These are phyloP conservation scores for Poicephalus gulielmi DNA, from an alignment of 2,113 vertebrate genomes.

Conservation along the genomic window DNA sequence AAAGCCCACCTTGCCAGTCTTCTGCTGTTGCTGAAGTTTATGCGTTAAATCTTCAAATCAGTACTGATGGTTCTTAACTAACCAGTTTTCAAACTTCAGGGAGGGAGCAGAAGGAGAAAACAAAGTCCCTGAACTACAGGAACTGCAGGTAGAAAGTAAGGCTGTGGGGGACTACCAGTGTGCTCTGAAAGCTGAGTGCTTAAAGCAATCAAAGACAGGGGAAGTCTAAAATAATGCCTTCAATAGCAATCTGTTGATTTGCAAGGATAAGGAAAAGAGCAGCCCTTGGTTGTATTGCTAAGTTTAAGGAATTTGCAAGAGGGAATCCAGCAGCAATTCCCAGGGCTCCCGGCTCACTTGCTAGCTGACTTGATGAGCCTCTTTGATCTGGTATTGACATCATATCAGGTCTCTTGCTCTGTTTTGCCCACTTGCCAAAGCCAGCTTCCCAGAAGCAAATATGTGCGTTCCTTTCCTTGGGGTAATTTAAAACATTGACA, in stretches of 20 bases:
- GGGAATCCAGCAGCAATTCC: constrained; percentile 68
- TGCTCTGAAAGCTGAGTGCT: neutral
- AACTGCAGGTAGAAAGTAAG: neutral
- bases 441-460: constrained; percentile 36
- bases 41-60: constrained; percentile 12
- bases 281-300: neutral
- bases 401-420: constrained; percentile 31
- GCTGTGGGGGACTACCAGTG: neutral
- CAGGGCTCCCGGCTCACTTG: neutral
- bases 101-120: neutral
- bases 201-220: neutral
- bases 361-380: constrained; percentile 33
- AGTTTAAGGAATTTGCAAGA: constrained; percentile 10
- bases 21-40: neutral
- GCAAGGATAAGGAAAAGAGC: neutral
- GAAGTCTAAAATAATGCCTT: constrained; percentile 5
- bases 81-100: neutral
- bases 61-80: neutral
- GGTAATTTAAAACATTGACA: constrained; percentile 52
- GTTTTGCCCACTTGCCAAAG: constrained; percentile 42
- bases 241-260: neutral
- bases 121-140: neutral
- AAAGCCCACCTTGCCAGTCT: neutral
- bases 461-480: constrained; percentile 14
- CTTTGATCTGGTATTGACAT: constrained; percentile 66